Conservation (phyloP, 2,113 vertebrate genomes). For the Barbus barbus region DNA sequence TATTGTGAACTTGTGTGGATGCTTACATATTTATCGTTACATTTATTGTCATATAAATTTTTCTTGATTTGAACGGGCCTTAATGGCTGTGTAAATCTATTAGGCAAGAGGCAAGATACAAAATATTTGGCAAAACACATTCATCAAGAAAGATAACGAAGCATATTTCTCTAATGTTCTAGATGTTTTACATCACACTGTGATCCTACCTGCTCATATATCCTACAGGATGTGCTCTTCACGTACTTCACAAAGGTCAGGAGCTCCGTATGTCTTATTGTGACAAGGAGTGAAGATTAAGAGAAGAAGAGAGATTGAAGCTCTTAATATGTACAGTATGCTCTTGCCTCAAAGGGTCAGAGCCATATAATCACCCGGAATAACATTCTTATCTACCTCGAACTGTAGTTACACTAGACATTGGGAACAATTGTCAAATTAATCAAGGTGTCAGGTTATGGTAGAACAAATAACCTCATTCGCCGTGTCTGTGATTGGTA, state of each 20-base stretch:
- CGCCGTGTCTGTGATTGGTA: constrained; percentile 66
- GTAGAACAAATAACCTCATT: constrained; percentile 75
- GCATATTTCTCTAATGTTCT: not conserved
- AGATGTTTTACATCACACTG: not conserved
- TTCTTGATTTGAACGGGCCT: too few species aligned
- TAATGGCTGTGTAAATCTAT: not conserved
- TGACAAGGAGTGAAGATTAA: constrained; percentile 31
- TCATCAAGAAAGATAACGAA: constrained; percentile 3
- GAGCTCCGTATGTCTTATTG: constrained; percentile 13
- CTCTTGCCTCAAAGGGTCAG: constrained; percentile 63
- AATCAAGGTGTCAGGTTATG: constrained; percentile 71
- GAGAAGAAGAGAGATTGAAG: constrained; percentile 5
- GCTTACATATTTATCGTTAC: too few species aligned
- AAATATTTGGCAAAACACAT: not conserved
- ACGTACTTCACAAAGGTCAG: constrained; percentile 12
- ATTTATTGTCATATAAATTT: too few species aligned
- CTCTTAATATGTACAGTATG: constrained; percentile 45
- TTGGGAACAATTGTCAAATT: constrained; percentile 72
- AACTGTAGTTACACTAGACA: constrained; percentile 65
- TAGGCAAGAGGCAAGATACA: not conserved
- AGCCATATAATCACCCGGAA: constrained; percentile 67
- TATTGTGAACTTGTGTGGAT: too few species aligned
- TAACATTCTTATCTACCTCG: constrained; percentile 69
- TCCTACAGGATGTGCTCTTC: constrained; percentile 15
- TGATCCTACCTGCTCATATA: not conserved